These are phyloP conservation scores for Vireo altiloquus DNA, from an alignment of 2,113 vertebrate species.

Conservation along the genomic window DNA sequence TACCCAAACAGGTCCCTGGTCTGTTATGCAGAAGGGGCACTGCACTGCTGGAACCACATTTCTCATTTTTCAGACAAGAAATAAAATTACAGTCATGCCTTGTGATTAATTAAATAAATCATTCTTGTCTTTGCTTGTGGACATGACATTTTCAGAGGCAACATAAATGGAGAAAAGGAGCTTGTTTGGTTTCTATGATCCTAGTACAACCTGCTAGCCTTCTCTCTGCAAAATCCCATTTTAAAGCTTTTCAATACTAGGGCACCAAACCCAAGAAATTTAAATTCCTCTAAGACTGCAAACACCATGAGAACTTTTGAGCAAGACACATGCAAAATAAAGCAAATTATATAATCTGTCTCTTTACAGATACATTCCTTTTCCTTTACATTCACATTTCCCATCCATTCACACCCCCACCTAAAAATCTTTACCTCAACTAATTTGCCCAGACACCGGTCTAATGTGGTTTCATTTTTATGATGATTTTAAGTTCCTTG, in stretches of 20 bases:
- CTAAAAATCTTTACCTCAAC: background rate
- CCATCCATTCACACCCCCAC: background rate
- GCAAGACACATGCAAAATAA: background rate
- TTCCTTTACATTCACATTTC: background rate
- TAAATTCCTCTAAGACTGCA: background rate
- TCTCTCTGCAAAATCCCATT: background rate
- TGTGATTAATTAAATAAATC: conserved; percentile 45
- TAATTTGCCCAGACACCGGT: background rate
- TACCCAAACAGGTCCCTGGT: background rate
- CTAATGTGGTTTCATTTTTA: background rate
- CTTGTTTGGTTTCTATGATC: background rate
- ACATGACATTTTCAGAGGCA: conserved; percentile 7
- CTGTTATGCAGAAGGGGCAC: background rate
- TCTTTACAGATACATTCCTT: background rate
- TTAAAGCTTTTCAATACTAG: background rate
- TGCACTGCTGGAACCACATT: background rate
- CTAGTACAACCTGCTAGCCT: background rate
- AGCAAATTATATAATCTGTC: background rate
- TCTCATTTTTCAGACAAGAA: conserved; percentile 40
- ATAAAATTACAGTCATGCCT: conserved; percentile 27
- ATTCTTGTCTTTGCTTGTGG: conserved; percentile 5
- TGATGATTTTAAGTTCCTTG: background rate
- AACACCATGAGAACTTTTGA: background rate
- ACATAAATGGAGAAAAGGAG: background rate
- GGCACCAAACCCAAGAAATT: background rate